phyloP scores from a whole-genome alignment of 2,113 vertebrate genomes.

The Chaetura pelagica region DNA sequence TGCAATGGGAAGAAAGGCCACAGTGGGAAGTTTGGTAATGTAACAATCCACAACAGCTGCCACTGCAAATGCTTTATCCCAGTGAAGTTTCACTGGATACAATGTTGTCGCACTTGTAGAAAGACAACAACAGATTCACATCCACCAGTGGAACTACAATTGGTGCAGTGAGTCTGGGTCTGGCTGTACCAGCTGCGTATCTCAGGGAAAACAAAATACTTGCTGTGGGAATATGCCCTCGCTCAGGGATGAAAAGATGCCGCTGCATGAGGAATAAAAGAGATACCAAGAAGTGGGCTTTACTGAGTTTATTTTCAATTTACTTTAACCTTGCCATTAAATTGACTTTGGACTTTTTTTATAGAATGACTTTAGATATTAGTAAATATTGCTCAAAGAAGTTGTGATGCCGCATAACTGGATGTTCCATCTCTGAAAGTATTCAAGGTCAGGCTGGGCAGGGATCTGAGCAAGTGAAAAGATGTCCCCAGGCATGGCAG shows the following conservation, averaged over 20 bases:
- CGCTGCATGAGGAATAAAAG: accelerated
- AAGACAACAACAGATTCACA: background rate
- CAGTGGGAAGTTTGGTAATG: accelerated
- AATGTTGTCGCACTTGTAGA: background rate
- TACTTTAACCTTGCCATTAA: background rate
- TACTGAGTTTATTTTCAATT: background rate
- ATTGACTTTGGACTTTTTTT: background rate
- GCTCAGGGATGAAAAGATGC: accelerated
- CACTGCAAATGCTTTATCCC: background rate
- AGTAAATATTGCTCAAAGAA: background rate
- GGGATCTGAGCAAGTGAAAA: background rate
- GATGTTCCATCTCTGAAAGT: background rate
- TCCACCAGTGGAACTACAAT: background rate
- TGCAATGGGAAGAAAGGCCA: background rate
- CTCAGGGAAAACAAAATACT: background rate
- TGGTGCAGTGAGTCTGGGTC: accelerated
- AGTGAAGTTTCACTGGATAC: background rate
- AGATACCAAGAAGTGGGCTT: background rate
- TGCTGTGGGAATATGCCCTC: accelerated
- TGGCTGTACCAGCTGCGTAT: background rate
- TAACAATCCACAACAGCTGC: background rate
- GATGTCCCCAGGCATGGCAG: background rate
- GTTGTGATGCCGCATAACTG: background rate
- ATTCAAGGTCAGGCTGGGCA: background rate
- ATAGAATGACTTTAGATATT: background rate